These are phyloP conservation scores for Eulithis testata DNA, from an alignment of 2,888 invertebrate genomes.

Conservation along the genomic window DNA sequence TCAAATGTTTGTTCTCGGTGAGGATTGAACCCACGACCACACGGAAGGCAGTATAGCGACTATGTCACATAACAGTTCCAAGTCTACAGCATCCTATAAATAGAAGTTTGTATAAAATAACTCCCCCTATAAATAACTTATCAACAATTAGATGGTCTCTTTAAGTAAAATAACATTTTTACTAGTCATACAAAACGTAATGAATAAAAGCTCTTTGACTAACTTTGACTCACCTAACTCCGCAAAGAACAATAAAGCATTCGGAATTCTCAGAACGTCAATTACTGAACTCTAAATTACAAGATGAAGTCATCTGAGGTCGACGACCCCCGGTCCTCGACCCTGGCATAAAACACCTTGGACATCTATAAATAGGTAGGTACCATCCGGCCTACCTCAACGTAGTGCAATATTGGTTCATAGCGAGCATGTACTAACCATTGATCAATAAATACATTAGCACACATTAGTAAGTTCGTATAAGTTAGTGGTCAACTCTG, in stretches of 20 bases:
- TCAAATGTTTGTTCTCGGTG: no score
- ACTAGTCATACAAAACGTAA: no score
- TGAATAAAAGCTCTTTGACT: background rate
- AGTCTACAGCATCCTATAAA: no score
- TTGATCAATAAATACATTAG: background rate
- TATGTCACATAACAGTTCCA: no score
- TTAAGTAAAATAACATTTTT: no score
- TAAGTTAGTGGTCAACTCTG: no score
- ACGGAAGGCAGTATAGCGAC: no score
- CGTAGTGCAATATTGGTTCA: conserved; percentile 44
- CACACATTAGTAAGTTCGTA: no score
- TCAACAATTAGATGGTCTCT: no score
- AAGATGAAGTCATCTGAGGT: conserved; percentile 42
- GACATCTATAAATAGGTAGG: conserved; percentile 46
- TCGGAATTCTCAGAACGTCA: conserved; percentile 30
- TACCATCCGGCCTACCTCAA: conserved; percentile 70
- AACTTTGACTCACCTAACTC: conserved; percentile 11
- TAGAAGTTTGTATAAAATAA: no score
- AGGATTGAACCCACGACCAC: no score
- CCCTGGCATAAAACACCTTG: conserved; percentile 39
- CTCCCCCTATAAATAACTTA: no score
- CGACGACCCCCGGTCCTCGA: conserved; percentile 43
- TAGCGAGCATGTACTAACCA: background rate
- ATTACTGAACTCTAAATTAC: conserved; percentile 40
- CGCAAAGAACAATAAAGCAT: conserved; percentile 24